Evolutionary conservation across 2,797 vertebrate species (phyloP).

Genomic region (Acanthurus lineatus): DNA sequence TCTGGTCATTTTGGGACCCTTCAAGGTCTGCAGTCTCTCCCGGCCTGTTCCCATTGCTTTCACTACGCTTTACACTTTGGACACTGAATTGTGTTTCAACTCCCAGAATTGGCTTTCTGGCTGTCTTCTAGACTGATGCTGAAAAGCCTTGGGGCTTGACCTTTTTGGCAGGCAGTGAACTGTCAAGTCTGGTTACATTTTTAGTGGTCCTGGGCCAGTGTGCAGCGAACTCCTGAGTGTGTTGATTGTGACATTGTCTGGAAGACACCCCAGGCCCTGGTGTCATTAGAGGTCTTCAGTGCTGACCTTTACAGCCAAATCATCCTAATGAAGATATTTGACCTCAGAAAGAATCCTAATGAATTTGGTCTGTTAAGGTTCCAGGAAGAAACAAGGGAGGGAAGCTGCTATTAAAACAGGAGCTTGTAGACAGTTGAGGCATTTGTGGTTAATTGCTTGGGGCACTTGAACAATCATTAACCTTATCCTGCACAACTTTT

Average conservation of each 20-base stretch:
- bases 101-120: conserved; percentile 68
- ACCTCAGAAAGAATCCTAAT: conserved; percentile 71
- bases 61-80: conserved; percentile 68
- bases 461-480: conserved; percentile 65
- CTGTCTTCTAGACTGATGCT: conserved; percentile 60
- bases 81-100: conserved; percentile 74
- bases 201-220: conserved; percentile 67
- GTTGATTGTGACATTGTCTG: conserved; percentile 76
- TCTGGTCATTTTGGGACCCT: conserved; percentile 60
- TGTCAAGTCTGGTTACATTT: conserved; percentile 79
- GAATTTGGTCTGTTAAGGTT: conserved; percentile 55
- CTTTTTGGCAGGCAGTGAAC: conserved; percentile 78
- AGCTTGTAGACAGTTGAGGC: conserved; percentile 39
- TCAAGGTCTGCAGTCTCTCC: conserved; percentile 64
- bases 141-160: conserved; percentile 77
- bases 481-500: conserved; percentile 47
- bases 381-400: conserved; percentile 15
- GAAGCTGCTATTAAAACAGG: conserved; percentile 42
- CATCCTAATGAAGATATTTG: conserved; percentile 72
- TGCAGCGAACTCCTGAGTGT: conserved; percentile 62
- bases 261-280: conserved; percentile 67
- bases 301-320: conserved; percentile 81
- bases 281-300: conserved; percentile 75
- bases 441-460: conserved; percentile 37
- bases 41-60: conserved; percentile 60